phyloP scores from a whole-genome alignment of 35 echinoderm and acorn worm genomes.

The Nesometra sesokonis region DNA sequence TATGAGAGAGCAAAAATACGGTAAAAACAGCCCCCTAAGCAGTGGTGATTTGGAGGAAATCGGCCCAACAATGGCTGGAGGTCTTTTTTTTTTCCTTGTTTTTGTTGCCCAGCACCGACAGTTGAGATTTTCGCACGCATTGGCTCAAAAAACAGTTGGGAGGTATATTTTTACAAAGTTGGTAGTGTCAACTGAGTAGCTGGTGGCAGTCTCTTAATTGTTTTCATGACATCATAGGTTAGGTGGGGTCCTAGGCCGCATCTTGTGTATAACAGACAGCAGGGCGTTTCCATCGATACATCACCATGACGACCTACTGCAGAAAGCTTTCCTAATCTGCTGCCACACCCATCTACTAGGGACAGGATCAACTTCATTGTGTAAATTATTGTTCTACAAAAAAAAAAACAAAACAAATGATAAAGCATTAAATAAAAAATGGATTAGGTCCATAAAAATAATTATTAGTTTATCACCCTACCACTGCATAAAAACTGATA shows the following conservation, averaged over 20 bases:
- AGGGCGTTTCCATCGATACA: slow-evolving; percentile 42
- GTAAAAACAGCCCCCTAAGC: too few relatives aligned
- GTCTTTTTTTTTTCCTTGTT: too few relatives aligned
- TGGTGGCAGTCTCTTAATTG: slow-evolving; percentile 30
- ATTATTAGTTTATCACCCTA: too few relatives aligned
- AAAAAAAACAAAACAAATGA: not conserved
- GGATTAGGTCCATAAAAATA: too few relatives aligned
- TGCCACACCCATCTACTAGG: slow-evolving; percentile 19
- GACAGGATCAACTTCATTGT: slow-evolving; percentile 58
- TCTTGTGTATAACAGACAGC: slow-evolving; percentile 71
- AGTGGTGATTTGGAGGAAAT: too few relatives aligned
- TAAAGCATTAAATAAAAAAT: not conserved
- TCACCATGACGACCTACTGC: slow-evolving; percentile 43
- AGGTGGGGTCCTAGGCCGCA: slow-evolving; percentile 62
- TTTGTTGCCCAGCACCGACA: too few relatives aligned
- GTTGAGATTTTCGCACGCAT: too few relatives aligned
- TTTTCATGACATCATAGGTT: slow-evolving; percentile 38
- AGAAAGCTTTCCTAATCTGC: slow-evolving; percentile 37
- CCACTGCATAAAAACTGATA: too few relatives aligned
- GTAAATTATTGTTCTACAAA: not conserved
- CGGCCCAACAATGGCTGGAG: too few relatives aligned
- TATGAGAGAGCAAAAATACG: too few relatives aligned
- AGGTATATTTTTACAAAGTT: slow-evolving; percentile 86
- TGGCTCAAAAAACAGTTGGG: too few relatives aligned
- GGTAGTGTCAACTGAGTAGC: slow-evolving; percentile 49